Conservation (phyloP, 2,113 vertebrate genomes). For the Trogon melanurus region DNA sequence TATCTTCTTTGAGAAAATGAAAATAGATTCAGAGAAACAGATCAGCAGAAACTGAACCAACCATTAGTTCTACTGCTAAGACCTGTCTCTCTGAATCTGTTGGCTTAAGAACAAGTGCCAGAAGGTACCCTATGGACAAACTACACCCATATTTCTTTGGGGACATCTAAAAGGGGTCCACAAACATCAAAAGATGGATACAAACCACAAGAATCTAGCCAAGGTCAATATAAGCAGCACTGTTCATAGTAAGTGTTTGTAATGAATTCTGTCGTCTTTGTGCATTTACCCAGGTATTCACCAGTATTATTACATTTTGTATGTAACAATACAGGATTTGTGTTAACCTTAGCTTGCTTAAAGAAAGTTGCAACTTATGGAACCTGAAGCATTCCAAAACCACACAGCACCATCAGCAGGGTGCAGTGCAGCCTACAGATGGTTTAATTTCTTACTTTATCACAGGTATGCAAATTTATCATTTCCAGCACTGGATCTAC, state of each 20-base stretch:
- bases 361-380: background rate
- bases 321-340: background rate
- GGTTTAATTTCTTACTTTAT: background rate
- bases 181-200: background rate
- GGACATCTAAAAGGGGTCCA: background rate
- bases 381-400: background rate
- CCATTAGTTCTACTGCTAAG: background rate
- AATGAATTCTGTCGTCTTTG: background rate
- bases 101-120: background rate
- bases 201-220: background rate
- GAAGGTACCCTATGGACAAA: background rate
- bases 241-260: background rate
- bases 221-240: background rate
- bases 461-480: background rate
- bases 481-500: background rate
- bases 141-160: background rate
- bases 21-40: background rate
- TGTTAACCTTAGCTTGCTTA: background rate
- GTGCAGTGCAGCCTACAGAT: background rate
- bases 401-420: background rate
- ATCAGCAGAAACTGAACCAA: background rate
- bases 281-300: background rate
- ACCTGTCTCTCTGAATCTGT: background rate
- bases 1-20: background rate
- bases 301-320: background rate